Evolutionary conservation across 1,140 invertebrate genomes (phyloP).

Genomic region (Condylostylus longicornis): DNA sequence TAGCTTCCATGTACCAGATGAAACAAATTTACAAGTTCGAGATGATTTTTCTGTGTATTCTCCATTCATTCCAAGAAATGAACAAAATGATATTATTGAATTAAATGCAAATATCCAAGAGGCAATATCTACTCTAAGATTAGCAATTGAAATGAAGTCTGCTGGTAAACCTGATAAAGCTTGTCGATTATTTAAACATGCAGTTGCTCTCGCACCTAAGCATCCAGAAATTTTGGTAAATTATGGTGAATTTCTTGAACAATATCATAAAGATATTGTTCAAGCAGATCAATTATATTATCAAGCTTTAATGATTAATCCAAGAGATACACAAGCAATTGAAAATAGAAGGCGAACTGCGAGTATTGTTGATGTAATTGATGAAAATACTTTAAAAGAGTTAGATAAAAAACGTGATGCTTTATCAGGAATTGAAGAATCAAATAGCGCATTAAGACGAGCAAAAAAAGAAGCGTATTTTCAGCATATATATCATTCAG

Average conservation of each 20-base stretch:
- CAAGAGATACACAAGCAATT: conserved; percentile 64
- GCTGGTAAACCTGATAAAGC: conserved; percentile 75
- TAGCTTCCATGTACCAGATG: conserved; percentile 19
- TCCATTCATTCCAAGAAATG: conserved; percentile 14
- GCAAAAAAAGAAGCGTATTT: conserved; percentile 91
- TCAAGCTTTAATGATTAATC: conserved; percentile 65
- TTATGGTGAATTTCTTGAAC: conserved; percentile 88
- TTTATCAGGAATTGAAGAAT: conserved; percentile 64
- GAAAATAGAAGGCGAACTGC: conserved; percentile 69
- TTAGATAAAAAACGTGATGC: conserved; percentile 78
- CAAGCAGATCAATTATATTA: conserved; percentile 79
- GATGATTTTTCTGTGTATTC: conserved; percentile 27
- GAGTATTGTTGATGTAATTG: conserved; percentile 78
- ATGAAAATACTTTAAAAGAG: conserved; percentile 57
- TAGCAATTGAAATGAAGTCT: conserved; percentile 69
- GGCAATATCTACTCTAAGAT: conserved; percentile 64
- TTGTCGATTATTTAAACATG: conserved; percentile 76
- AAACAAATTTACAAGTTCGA: conserved; percentile 21
- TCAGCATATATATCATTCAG: conserved; percentile 92
- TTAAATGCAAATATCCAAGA: conserved; percentile 37
- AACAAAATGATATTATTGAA: conserved; percentile 12
- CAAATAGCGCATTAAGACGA: conserved; percentile 59
- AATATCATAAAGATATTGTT: conserved; percentile 69
- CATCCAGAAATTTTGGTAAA: conserved; percentile 84
- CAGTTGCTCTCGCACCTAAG: conserved; percentile 72